Base-by-base conservation (phyloP, 64 coral and sea anemone species). In the Porites lutea region DNA sequence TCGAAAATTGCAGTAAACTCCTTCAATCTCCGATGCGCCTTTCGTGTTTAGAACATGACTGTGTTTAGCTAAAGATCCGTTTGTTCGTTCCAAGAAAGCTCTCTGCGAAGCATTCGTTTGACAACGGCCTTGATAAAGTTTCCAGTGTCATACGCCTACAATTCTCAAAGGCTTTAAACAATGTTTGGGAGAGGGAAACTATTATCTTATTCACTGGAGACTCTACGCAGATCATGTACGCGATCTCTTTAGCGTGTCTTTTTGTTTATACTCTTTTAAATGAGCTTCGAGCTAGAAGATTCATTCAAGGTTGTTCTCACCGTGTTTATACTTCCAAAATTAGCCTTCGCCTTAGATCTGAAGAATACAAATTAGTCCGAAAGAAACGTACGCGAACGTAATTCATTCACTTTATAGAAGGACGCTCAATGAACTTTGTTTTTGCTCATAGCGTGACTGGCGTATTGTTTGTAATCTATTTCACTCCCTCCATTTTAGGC, bases 401-500 rank as follows among this genome's bases (percentile, higher is more conserved):
- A 69, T 48, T 45, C 48, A 69, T 49, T 84, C 81, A 69, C 15
- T 22, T 65, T 37, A 37, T 37, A 9, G 46, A 84, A 50, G 63
- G 19, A 47, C 47, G 18, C 51, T n/a, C 19, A 69, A 37, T 37
- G 27, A 37, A 83, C 63, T 47, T 84, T 51, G 46, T 84, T 48
- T 20, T 63, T 4, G 18, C n/a, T 22, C 81, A 84, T 84, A 84
- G 81, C 81, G 81, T 84, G 81, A 84, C 81, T 20, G 27, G 27
- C 13, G 16, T 22, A 65, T 84, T 67, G 46, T 84, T 84, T 20
- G 18, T 68, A 52, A 63, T 46, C 61, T 69, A 51, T 48, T 49
- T 66, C 52, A 21, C 44, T 19, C 18, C 21, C 54, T 14, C 23
- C 48, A 19, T 67, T 84, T 84, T 84, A n/a, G 47, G 63, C 81